A percentile compares a stretch with the other conserved stretches of the same genome.
Evolutionary conservation across 2,888 invertebrate species (phyloP).

Genomic region (Exocentrus adspersus): DNA sequence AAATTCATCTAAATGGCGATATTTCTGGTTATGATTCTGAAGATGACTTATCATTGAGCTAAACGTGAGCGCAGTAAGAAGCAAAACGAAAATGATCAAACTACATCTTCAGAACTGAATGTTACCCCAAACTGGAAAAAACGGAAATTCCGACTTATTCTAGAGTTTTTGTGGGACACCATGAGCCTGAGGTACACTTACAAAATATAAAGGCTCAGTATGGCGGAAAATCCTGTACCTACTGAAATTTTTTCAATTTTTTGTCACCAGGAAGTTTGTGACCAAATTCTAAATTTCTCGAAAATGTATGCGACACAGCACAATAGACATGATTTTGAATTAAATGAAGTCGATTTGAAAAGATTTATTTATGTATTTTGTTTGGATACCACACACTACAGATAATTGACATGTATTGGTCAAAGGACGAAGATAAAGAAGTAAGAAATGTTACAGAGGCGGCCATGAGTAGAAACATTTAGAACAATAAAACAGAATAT

Average conservation of each 20-base stretch:
- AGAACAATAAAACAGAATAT: slow-evolving; percentile 8
- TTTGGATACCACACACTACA: slow-evolving; percentile 23
- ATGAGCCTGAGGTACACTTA: neutral
- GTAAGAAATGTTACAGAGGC: neutral
- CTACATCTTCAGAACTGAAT: neutral
- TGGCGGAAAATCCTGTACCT: neutral
- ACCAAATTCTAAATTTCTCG: neutral
- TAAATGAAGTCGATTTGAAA: slow-evolving; percentile 21
- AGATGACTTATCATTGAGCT: neutral
- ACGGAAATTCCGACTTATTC: neutral
- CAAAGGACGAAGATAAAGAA: neutral
- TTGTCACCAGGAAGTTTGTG: neutral
- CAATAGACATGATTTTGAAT: slow-evolving; percentile 25
- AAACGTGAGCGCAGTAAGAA: neutral
- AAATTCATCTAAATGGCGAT: slow-evolving; percentile 19
- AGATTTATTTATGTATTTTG: slow-evolving; percentile 21
- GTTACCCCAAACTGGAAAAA: neutral
- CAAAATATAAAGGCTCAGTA: neutral
- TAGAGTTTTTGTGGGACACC: too few relatives aligned
- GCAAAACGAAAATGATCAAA: neutral
- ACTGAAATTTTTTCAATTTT: neutral
- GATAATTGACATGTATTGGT: slow-evolving; percentile 1
- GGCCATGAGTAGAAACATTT: neutral
- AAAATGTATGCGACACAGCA: slow-evolving; percentile 24
- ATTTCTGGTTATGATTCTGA: neutral